phyloP scores from a whole-genome alignment of 2,113 vertebrate genomes.

The Phocoena phocoena region DNA sequence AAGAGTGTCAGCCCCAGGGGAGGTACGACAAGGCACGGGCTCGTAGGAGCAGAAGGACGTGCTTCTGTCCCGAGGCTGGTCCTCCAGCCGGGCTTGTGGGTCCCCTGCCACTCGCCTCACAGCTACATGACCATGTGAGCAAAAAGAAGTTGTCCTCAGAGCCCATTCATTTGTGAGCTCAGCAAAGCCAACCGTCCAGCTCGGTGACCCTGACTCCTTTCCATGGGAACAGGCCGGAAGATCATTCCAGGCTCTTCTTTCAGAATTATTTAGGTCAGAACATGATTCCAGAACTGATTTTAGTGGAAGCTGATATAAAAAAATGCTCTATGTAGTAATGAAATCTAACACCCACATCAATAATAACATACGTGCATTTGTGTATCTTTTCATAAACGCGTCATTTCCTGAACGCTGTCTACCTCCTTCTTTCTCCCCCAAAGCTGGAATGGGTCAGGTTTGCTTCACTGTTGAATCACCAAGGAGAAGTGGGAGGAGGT shows the following conservation, averaged over 20 bases:
- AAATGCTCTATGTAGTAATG: neutral
- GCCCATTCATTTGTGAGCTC: no score
- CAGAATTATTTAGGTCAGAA: neutral
- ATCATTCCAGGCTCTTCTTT: neutral
- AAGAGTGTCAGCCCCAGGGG: accelerated
- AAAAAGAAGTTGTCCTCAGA: neutral
- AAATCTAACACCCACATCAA: accelerated
- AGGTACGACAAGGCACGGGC: accelerated
- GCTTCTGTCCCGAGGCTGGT: neutral
- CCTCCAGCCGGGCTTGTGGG: neutral
- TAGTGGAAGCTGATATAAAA: neutral
- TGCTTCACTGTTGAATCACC: accelerated
- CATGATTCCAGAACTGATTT: neutral
- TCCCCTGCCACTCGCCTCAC: neutral
- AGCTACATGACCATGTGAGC: accelerated
- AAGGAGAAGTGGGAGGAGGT: accelerated
- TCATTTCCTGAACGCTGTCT: no score
- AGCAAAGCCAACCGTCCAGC: accelerated
- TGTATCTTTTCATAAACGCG: accelerated
- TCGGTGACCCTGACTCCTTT: no score
- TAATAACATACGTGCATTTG: accelerated
- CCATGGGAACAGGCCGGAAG: no score
- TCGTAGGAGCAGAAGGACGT: neutral
- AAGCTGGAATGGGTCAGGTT: no score
- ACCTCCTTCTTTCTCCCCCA: neutral